These are phyloP conservation scores for Theristicus caerulescens DNA, from an alignment of 2,113 vertebrate genomes.

Conservation along the genomic window DNA sequence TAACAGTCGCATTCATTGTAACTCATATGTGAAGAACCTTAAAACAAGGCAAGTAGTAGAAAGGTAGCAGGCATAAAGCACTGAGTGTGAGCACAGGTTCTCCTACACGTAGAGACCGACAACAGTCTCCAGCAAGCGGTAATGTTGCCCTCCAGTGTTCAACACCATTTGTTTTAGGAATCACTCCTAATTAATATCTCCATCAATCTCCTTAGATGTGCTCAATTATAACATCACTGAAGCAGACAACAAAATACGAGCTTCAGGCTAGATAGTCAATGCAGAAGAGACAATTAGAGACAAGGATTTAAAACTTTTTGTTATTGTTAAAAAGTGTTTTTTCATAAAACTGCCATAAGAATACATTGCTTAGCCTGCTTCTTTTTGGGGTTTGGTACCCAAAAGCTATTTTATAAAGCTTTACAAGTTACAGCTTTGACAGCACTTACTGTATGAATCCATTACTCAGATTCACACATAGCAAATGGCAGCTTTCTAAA, in stretches of 20 bases:
- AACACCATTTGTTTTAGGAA: not conserved
- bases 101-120: not conserved
- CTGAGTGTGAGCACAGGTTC: not conserved
- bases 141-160: constrained; percentile 49
- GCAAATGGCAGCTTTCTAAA: not conserved
- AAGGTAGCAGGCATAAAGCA: not conserved
- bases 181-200: constrained; percentile 24
- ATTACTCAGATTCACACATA: not conserved
- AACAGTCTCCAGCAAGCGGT: not conserved
- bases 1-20: not conserved
- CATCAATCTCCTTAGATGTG: constrained; percentile 7
- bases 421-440: not conserved
- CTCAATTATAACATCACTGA: constrained; percentile 32
- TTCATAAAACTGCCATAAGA: not conserved
- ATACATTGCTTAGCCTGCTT: not conserved
- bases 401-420: not conserved
- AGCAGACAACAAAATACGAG: not conserved
- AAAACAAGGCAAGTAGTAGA: not conserved
- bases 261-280: not conserved
- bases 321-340: not conserved
- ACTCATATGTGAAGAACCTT: not conserved
- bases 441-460: not conserved
- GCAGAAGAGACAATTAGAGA: not conserved
- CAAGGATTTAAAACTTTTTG: not conserved
- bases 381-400: not conserved